Percentiles rank a stretch among this genome's conserved stretches.
Conservation (phyloP, 1,140 invertebrate species). For the Teleopsis dalmanni region DNA sequence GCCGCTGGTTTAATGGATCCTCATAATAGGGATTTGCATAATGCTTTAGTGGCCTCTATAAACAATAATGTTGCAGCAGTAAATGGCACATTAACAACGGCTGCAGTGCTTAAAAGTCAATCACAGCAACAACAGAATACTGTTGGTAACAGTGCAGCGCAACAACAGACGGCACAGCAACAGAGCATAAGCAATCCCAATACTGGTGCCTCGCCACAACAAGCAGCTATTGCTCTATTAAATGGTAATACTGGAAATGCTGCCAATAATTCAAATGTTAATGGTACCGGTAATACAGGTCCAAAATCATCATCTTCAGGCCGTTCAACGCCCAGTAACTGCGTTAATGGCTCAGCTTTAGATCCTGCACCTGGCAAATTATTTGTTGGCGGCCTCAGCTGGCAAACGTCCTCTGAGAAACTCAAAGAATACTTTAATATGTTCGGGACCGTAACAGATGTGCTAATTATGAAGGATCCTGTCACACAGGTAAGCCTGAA, state of each 20-base stretch:
- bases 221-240: conserved; percentile 31
- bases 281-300: conserved; percentile 9
- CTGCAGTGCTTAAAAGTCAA: conserved; percentile 32
- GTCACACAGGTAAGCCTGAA: conserved; percentile 70
- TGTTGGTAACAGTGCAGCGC: conserved; percentile 10
- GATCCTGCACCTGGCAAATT: conserved; percentile 81
- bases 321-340: conserved; percentile 61
- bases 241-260: conserved; percentile 20
- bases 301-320: conserved; percentile 54
- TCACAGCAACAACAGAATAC: conserved; percentile 21
- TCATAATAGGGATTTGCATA: conserved; percentile 56
- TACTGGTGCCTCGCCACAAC: conserved; percentile 14
- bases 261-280: conserved; percentile 16
- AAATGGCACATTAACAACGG: conserved; percentile 36
- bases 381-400: conserved; percentile 83
- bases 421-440: conserved; percentile 83
- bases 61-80: conserved; percentile 40
- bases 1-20: conserved; percentile 49
- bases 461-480: conserved; percentile 90
- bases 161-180: conserved; percentile 15
- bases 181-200: neutral
- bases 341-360: conserved; percentile 23
- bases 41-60: conserved; percentile 51
- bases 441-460: conserved; percentile 86
- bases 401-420: conserved; percentile 87